These are phyloP conservation scores for Brachynemurus nebulosus DNA, from an alignment of 2,888 invertebrate genomes.

Conservation along the genomic window DNA sequence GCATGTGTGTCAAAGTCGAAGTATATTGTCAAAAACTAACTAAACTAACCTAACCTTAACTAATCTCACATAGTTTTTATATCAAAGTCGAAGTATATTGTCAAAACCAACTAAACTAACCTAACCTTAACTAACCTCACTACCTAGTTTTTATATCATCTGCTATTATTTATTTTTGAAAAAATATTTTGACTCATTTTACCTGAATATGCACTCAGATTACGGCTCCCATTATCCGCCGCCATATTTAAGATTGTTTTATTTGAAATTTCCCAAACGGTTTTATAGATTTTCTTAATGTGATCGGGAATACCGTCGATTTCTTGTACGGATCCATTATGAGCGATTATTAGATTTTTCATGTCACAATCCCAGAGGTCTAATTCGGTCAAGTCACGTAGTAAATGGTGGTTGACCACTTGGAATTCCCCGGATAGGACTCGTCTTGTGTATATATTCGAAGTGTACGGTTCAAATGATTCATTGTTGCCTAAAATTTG, in stretches of 20 bases:
- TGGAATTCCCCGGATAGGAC: conserved; percentile 94
- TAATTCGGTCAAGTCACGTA: conserved; percentile 82
- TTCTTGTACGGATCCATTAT: conserved; percentile 85
- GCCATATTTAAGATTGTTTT: conserved; percentile 91
- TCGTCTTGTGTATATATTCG: conserved; percentile 87
- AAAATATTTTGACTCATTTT: too few species aligned
- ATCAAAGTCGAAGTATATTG: too few species aligned
- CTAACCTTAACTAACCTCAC: too few species aligned
- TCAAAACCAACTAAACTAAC: too few species aligned
- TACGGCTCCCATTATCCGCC: conserved; percentile 93
- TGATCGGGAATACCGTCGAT: conserved; percentile 74
- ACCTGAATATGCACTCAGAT: too few species aligned
- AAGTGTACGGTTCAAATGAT: conserved; percentile 95
- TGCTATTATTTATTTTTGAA: too few species aligned
- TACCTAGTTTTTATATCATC: too few species aligned
- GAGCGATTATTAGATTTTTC: conserved; percentile 85
- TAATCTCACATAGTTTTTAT: too few species aligned
- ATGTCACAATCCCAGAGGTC: conserved; percentile 90
- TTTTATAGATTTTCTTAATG: conserved; percentile 80
- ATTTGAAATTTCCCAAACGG: conserved; percentile 95
- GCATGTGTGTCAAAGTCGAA: too few species aligned
- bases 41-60: too few species aligned
- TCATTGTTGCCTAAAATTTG: conserved; percentile 99
- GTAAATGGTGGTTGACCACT: conserved; percentile 90
- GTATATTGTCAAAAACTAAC: too few species aligned